Evolutionary conservation across 2,888 invertebrate species (phyloP).

Genomic region (Altica lythri): DNA sequence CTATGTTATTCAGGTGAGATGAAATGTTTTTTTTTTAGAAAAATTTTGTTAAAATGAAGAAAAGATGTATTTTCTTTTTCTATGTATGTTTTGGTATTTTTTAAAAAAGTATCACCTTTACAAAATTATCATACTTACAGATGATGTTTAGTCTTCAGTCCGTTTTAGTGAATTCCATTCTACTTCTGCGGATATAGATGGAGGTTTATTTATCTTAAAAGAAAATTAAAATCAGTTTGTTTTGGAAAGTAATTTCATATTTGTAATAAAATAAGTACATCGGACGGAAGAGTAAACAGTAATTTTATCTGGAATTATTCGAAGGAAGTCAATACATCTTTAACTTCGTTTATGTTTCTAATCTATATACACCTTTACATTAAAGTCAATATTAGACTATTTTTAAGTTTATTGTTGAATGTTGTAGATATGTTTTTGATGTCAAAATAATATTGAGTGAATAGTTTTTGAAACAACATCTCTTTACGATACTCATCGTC

Average conservation of each 20-base stretch:
- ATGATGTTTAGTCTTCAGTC: background rate
- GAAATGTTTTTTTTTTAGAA: background rate
- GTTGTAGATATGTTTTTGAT: too few relatives aligned
- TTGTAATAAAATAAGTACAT: background rate
- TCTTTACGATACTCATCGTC: too few relatives aligned
- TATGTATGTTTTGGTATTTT: too few relatives aligned
- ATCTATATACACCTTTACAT: too few relatives aligned
- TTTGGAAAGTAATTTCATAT: background rate
- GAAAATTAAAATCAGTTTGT: background rate
- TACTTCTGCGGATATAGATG: background rate
- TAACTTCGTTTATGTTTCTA: too few relatives aligned
- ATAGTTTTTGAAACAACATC: too few relatives aligned
- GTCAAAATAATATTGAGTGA: too few relatives aligned
- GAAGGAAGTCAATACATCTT: slow-evolving; percentile 22
- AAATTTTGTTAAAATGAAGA: background rate
- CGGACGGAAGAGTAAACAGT: background rate
- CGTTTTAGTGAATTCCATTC: background rate
- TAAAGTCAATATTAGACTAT: too few relatives aligned
- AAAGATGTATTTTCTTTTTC: too few relatives aligned
- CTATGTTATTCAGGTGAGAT: slow-evolving; percentile 32
- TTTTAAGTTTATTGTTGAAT: too few relatives aligned
- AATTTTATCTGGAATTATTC: background rate
- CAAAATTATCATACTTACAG: background rate
- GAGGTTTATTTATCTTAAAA: background rate
- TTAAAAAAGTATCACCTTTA: too few relatives aligned